Evolutionary conservation across 2,113 vertebrate species (phyloP), one percentile per base, ranked within the genome.

Genomic region (Nematolebias whitei): DNA sequence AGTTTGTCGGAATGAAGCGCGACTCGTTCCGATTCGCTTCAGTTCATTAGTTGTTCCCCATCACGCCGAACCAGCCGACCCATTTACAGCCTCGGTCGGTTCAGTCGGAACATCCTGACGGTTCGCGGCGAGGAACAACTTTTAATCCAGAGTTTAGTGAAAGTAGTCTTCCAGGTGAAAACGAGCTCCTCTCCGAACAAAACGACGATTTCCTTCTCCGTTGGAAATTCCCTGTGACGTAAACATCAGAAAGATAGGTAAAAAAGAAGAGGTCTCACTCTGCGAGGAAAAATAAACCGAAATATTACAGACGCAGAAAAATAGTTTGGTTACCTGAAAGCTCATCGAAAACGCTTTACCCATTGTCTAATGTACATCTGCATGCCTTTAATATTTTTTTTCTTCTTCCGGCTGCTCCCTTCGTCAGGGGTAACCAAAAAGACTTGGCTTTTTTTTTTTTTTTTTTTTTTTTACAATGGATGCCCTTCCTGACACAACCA

Each of bases 221-320:
- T 85, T 91, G 92, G 91, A 93, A 93, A 90, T 92, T 91, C 92
- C 92, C 91, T 73, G 64, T 92, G 91, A 93, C 89, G 91, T 86
- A 32, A 1, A 9, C 19, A 0, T 1, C 4, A 3, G 8, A 0
- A 43, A 72, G 14, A 75, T 68, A 66, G 18, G 2, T 1, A n/a
- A 0, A 1, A 15, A 4, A 2, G 38, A 23, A 5, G 79, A 86
- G 19, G 69, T 68, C 32, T 74, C 75, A 85, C 87, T 85, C 64
- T 10, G n/a, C n/a, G 38, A 51, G 12, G 3, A 11, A 1, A 20
- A 48, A 63, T 63, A 29, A 35, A 8, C 5, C 5, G n/a, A n/a
- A n/a, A n/a, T n/a, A 35, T 10, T 35, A 35, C 32, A 35, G 32
- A 10, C 5, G 32, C 32, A 35, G 32, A 35, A 8, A 35, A 29